Conservation (phyloP, 1,140 invertebrate genomes). For the Ceratosolen fusciceps region DNA sequence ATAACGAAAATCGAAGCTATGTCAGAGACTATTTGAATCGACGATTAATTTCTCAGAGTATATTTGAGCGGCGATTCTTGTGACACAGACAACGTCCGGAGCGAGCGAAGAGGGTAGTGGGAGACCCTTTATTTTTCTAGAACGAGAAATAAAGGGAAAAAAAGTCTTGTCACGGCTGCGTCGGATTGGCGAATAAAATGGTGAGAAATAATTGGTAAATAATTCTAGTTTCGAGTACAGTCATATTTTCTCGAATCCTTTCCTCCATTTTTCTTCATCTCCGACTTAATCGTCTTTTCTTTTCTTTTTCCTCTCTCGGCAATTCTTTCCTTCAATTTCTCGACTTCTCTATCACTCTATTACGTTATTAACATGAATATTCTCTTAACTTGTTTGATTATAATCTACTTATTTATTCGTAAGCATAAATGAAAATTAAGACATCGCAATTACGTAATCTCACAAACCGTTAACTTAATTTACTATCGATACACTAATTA, state of each 20-base stretch:
- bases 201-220: slow-evolving; percentile 44
- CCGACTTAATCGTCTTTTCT: background rate
- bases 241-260: slow-evolving; percentile 41
- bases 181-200: slow-evolving; percentile 22
- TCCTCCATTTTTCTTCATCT: slow-evolving; percentile 48
- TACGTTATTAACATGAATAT: background rate
- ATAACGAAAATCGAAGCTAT: background rate
- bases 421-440: too few species aligned
- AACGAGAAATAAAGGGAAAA: background rate
- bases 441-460: too few species aligned
- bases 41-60: slow-evolving; percentile 34
- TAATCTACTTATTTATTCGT: too few species aligned
- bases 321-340: slow-evolving; percentile 40
- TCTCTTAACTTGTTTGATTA: too few species aligned
- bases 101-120: background rate
- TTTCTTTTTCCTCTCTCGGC: slow-evolving; percentile 6
- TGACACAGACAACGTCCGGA: slow-evolving; percentile 6
- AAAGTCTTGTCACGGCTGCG: background rate
- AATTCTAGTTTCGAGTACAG: slow-evolving; percentile 33
- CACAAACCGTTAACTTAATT: too few species aligned
- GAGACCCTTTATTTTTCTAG: slow-evolving; percentile 3
- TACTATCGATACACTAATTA: too few species aligned
- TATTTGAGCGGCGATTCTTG: slow-evolving; percentile 20
- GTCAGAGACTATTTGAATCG: slow-evolving; percentile 22
- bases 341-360: background rate